Evolutionary conservation across 2,113 vertebrate genomes (phyloP).

Genomic region (Stegostoma tigrinum): DNA sequence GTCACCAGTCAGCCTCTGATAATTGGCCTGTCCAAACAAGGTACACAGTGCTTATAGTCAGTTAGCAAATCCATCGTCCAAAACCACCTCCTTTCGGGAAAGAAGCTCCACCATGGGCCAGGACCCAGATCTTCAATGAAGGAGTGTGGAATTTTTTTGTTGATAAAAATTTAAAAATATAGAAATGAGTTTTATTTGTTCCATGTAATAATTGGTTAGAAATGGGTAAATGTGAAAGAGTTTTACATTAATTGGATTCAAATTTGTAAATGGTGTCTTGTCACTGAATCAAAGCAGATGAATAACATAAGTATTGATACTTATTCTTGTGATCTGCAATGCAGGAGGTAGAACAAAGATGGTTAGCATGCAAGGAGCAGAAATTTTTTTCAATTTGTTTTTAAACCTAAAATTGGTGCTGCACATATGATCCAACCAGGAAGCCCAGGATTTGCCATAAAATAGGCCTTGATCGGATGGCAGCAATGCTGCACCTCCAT

Average conservation of each 20-base stretch:
- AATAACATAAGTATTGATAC: background rate
- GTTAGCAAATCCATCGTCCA: too few species aligned
- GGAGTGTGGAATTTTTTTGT: background rate
- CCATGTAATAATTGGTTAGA: background rate
- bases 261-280: too few species aligned
- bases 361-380: background rate
- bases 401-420: background rate
- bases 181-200: background rate
- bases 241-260: background rate
- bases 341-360: background rate
- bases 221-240: background rate
- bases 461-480: background rate
- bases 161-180: background rate
- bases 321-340: background rate
- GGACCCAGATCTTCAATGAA: background rate
- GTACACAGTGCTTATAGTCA: too few species aligned
- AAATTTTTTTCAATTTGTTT: background rate
- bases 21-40: too few species aligned
- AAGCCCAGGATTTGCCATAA: background rate
- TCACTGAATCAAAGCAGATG: background rate
- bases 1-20: too few species aligned
- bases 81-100: too few species aligned
- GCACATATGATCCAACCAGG: background rate
- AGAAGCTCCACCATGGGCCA: background rate
- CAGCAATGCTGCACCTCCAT: too few species aligned